Conservation (phyloP, 2,797 vertebrate species). For the Nyctalus aviator region DNA sequence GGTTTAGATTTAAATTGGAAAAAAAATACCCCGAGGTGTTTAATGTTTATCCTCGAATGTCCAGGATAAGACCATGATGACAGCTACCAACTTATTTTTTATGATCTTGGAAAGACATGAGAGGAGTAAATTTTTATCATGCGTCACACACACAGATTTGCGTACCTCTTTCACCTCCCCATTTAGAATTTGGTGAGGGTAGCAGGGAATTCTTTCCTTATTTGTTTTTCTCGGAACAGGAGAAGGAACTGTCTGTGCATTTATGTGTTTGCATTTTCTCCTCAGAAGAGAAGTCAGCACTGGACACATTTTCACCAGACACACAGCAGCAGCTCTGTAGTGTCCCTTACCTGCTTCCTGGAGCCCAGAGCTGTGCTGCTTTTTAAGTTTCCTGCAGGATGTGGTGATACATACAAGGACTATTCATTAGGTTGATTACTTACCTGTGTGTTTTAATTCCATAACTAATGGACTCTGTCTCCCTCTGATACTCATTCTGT, state of each 20-base stretch:
- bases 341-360: not conserved
- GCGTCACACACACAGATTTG: conserved; percentile 53
- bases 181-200: conserved; percentile 57
- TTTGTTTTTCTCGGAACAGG: conserved; percentile 69
- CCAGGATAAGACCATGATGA: conserved; percentile 69
- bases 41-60: conserved; percentile 67
- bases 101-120: conserved; percentile 65
- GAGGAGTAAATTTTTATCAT: conserved; percentile 70
- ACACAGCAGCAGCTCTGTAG: not conserved
- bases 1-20: conserved; percentile 69
- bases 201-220: conserved; percentile 38
- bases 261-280: conserved; percentile 36
- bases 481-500: not conserved
- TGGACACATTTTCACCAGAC: not conserved
- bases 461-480: not conserved
- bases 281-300: conserved; percentile 2
- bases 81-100: conserved; percentile 71
- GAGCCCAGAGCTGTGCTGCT: not conserved
- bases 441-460: not conserved
- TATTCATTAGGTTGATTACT: not conserved
- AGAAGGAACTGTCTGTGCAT: conserved; percentile 59
- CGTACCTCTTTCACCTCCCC: conserved; percentile 14
- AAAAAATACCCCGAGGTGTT: conserved; percentile 63
- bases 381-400: not conserved
- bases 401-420: not conserved